Evolutionary conservation across 2,888 invertebrate species (phyloP), one percentile per base, ranked within the genome.

Genomic region (Amblyjoppa proteus): DNA sequence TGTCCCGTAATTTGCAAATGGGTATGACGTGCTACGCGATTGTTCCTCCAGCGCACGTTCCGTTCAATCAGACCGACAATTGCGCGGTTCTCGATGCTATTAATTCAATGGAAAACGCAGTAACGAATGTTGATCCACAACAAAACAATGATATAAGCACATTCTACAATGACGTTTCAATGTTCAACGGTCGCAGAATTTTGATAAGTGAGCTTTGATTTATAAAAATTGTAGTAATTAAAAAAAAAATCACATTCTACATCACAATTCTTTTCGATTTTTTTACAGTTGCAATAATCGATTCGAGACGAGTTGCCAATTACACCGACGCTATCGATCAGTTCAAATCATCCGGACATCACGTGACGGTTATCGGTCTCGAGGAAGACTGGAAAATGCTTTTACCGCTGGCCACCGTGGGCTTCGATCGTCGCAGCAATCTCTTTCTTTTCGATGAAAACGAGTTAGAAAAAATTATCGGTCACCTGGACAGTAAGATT

Each of bases 51-150:
- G 69, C 56, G 38, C 88, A 84, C 73, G 73, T 89, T 70, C 20
- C 84, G 11, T 89, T 90, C 69, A 88, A 89, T 81, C 89, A 90
- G 86, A 89, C 83, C 6, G 86, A 90, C 61, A 88, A 84, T 76
- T 90, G 90, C 28, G 41, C 64, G 9, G 73, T 85, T 6, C 71
- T 89, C 66, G 20, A 81, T 28, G 53, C 74, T 3, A 77, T 90
- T 13, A 45, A 81, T 31, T 58, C 34, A 2, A 70, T 86, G 53
- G 68, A 75, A 31, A 76, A 83, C 13, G 85, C 82, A 66, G 34
- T 71, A 28, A 66, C 61, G n/a, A 58, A 84, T 20, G 79, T 66
- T 34, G 38, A 11, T 20, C 45, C 41, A n/a, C 66, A 75, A 16
- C 41, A 41, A 58, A 80, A 79, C 53, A 80, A 68, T 51, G 75